phyloP scores from a whole-genome alignment of 1,140 invertebrate genomes.

The Mesaphorura yosii region DNA sequence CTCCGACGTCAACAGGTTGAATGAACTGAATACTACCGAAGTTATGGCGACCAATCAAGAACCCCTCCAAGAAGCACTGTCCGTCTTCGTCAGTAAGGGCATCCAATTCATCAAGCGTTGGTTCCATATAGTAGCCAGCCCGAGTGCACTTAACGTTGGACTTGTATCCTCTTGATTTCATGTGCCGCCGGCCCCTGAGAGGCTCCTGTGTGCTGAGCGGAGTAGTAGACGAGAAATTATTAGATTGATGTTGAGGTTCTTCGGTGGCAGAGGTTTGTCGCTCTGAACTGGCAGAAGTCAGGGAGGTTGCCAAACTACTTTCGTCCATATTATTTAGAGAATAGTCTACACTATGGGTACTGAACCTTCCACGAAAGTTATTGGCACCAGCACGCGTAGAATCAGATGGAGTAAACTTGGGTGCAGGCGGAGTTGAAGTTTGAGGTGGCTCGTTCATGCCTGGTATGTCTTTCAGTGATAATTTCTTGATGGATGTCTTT shows the following conservation, averaged over 20 bases:
- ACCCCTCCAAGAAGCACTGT: slow-evolving; percentile 72
- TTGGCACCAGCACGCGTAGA: no score
- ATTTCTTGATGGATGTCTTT: slow-evolving; percentile 44
- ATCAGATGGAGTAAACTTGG: no score
- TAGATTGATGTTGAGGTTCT: no score
- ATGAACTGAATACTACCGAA: slow-evolving; percentile 88
- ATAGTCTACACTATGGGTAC: no score
- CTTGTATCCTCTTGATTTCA: not conserved
- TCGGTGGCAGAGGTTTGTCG: no score
- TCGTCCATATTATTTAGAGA: no score
- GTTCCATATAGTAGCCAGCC: slow-evolving; percentile 75
- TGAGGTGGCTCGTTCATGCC: not conserved
- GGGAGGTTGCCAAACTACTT: no score
- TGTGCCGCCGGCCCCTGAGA: not conserved
- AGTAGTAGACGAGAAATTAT: not conserved
- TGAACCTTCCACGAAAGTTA: no score
- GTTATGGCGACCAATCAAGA: slow-evolving; percentile 76
- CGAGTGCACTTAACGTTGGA: slow-evolving; percentile 35
- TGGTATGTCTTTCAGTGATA: slow-evolving; percentile 35
- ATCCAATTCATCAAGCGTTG: slow-evolving; percentile 60
- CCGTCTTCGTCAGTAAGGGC: slow-evolving; percentile 54
- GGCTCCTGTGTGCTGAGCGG: not conserved
- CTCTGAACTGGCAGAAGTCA: no score
- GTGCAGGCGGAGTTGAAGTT: no score
- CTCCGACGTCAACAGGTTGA: slow-evolving; percentile 73